Conservation (phyloP, 2,888 invertebrate species). For the Trachelus tabidus region DNA sequence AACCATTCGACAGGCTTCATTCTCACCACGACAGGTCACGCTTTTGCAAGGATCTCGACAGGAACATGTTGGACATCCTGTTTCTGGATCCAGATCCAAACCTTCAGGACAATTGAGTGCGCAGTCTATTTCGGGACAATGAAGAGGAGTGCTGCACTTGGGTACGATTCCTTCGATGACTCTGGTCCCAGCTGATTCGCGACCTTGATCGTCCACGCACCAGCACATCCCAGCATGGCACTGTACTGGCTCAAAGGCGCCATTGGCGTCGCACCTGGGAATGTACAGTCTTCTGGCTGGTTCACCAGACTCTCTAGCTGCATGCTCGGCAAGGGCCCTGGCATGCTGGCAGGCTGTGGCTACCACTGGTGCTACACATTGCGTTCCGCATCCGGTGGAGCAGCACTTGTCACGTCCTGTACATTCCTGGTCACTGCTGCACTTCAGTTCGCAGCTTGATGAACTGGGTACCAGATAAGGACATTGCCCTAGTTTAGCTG, state of each 20-base stretch:
- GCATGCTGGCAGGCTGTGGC: slow-evolving; percentile 70
- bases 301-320: slow-evolving; percentile 77
- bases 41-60: slow-evolving; percentile 85
- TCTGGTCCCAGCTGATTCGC: slow-evolving; percentile 79
- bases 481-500: slow-evolving; percentile 76
- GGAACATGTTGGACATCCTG: slow-evolving; percentile 82
- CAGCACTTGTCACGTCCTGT: slow-evolving; percentile 80
- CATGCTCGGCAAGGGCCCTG: slow-evolving; percentile 69
- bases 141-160: slow-evolving; percentile 50
- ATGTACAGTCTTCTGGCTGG: slow-evolving; percentile 81
- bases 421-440: slow-evolving; percentile 82
- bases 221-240: slow-evolving; percentile 81
- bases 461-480: slow-evolving; percentile 82
- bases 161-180: slow-evolving; percentile 47
- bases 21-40: slow-evolving; percentile 73
- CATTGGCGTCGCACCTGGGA: slow-evolving; percentile 76
- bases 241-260: slow-evolving; percentile 78
- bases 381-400: slow-evolving; percentile 88
- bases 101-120: slow-evolving; percentile 88
- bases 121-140: slow-evolving; percentile 68
- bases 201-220: slow-evolving; percentile 83
- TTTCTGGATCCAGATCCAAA: slow-evolving; percentile 76
- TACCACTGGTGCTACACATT: slow-evolving; percentile 79
- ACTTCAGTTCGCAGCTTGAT: slow-evolving; percentile 81
- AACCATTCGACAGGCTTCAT: slow-evolving; percentile 80